Evolutionary conservation across 30 jellyfish, hydroid and myxozoan species (phyloP), one percentile per base, ranked within the genome.

Genomic region (Phacellophora camtschatica): DNA sequence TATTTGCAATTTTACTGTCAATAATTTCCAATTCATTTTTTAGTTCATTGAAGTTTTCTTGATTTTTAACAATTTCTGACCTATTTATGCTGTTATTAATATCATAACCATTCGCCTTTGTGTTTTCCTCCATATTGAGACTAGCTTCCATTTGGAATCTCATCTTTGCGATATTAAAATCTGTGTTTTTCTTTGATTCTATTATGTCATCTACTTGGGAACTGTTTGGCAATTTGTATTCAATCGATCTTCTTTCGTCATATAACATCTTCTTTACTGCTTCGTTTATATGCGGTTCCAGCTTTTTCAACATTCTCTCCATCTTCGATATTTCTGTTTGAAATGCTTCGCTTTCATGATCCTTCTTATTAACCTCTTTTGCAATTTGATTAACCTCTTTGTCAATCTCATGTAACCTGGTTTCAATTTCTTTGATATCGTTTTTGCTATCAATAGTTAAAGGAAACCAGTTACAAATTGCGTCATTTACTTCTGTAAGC

Each of bases 371-470:
- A 16, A 66, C 8, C 43, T 81, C 92, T 24, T n/a, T 53, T 22
- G 45, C 85, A 6, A 66, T 66, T 37, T 20, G 15, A 9, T 49
- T 75, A 24, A 69, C 62, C 22, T 83, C 74, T 10, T 35, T 39
- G 25, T 83, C 82, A 11, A 71, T 57, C 12, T 69, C 82, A 18
- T 58, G 45, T 12, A 69, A n/a, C 53, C 63, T 83, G 29, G 29
- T 37, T 0, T 57, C 74, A 3, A 71, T 33, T 5, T 59, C 74
- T 32, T 34, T 72, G 15, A 32, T 0, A 4, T 57, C 66, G 16
- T 68, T 41, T 22, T 45, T 30, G 5, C 12, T 29, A n/a, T n/a
- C n/a, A 13, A 45, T 66, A 2, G 12, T 36, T 54, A 41, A 36
- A 13, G 72, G 80, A 42, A 59, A 70, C 12, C 55, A 50, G 18